Percentiles rank a stretch among this genome's conserved stretches.
phyloP scores from a whole-genome alignment of 2,888 invertebrate species.

The Spialia ferax region DNA sequence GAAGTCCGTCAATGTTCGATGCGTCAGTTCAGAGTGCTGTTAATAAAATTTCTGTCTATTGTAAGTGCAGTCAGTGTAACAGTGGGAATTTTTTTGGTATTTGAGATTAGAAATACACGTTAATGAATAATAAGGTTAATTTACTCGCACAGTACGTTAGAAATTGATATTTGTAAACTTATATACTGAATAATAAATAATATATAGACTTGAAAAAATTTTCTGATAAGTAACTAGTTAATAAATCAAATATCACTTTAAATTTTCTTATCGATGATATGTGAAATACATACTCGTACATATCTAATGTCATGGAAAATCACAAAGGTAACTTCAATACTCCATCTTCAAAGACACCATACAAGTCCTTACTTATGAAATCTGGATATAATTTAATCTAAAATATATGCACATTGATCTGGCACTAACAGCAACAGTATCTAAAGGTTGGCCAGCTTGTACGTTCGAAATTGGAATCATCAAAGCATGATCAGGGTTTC shows the following conservation, averaged over 20 bases:
- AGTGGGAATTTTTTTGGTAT: not conserved
- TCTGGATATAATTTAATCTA: not conserved
- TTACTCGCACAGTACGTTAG: too few species aligned
- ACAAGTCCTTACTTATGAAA: not conserved
- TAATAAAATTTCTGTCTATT: constrained; percentile 28
- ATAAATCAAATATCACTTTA: too few species aligned
- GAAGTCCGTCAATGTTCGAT: constrained; percentile 19
- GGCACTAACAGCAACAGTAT: not conserved
- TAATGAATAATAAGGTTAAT: too few species aligned
- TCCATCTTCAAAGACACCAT: not conserved
- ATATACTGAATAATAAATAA: too few species aligned
- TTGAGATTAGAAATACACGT: too few species aligned
- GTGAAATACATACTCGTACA: too few species aligned
- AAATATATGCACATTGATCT: not conserved
- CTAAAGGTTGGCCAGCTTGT: not conserved
- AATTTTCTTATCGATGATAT: not conserved
- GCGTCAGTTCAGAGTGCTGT: constrained; percentile 8
- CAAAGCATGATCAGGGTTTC: constrained; percentile 2
- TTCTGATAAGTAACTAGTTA: too few species aligned
- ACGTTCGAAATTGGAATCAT: constrained; percentile 6
- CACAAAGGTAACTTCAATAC: too few species aligned
- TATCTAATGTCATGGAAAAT: too few species aligned
- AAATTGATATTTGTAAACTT: too few species aligned
- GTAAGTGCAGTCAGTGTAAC: not conserved
- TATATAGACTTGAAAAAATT: too few species aligned